phyloP scores from a whole-genome alignment of 2,888 invertebrate species.

The Caenorhabditis drosophilae region DNA sequence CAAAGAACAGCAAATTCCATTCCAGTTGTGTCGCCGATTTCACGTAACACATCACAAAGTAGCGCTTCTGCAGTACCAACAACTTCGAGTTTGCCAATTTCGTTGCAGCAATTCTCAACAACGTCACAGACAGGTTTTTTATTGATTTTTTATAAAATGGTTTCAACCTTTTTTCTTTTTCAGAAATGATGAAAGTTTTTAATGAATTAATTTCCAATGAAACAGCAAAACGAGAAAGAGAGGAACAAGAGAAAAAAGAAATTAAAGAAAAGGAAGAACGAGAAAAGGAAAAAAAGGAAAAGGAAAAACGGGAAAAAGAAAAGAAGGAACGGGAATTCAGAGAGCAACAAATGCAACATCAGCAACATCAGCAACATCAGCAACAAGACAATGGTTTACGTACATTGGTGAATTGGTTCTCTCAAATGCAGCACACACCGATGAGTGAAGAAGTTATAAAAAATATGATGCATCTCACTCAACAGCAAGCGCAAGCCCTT shows the following conservation, averaged over 20 bases:
- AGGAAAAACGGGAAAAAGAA: slow-evolving; percentile 5
- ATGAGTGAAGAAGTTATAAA: too few species aligned
- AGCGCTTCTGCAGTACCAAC: not conserved
- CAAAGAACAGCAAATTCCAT: too few species aligned
- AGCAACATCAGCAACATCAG: not conserved
- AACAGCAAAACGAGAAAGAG: slow-evolving; percentile 5
- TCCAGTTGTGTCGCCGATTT: not conserved
- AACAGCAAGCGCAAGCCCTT: not conserved
- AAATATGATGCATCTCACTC: too few species aligned
- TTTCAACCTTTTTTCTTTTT: too few species aligned
- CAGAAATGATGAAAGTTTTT: not conserved
- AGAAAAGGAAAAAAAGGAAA: not conserved
- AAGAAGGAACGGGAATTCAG: not conserved
- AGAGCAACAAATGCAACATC: too few species aligned
- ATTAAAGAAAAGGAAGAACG: slow-evolving; percentile 3
- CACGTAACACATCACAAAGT: not conserved
- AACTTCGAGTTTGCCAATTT: not conserved
- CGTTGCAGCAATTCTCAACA: not conserved
- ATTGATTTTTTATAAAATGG: too few species aligned
- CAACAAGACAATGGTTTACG: too few species aligned
- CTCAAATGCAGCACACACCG: too few species aligned
- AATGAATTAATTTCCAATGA: not conserved
- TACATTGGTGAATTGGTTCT: too few species aligned
- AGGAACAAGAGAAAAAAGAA: slow-evolving; percentile 5
- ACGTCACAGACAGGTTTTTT: too few species aligned